phyloP scores from a whole-genome alignment of 2,113 vertebrate genomes.

The Hemicordylus capensis region DNA sequence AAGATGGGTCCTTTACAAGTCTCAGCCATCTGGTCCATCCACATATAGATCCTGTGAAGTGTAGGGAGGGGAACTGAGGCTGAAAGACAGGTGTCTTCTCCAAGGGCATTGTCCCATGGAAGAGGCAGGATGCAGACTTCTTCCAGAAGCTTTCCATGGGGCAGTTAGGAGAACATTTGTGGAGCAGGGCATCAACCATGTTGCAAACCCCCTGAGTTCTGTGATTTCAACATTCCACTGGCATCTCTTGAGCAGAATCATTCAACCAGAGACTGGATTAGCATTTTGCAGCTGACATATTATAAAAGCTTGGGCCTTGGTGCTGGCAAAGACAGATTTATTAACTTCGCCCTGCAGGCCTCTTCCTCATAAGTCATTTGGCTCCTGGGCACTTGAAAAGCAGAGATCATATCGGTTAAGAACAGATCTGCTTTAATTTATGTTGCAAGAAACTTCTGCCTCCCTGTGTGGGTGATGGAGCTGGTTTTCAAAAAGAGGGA shows the following conservation, averaged over 20 bases:
- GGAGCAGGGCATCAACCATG: too few relatives aligned
- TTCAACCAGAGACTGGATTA: slow-evolving; percentile 58
- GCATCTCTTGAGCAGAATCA: slow-evolving; percentile 55
- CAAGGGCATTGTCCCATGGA: not conserved
- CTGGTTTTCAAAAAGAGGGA: not conserved
- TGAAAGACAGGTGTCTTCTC: not conserved
- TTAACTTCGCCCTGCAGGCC: slow-evolving; percentile 30
- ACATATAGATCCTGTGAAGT: not conserved
- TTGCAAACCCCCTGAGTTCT: too few relatives aligned
- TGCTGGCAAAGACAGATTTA: slow-evolving; percentile 46
- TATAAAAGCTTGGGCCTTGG: slow-evolving; percentile 44
- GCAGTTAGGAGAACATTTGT: not conserved
- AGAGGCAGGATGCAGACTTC: not conserved
- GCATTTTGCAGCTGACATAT: slow-evolving; percentile 55
- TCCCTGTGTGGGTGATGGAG: not conserved
- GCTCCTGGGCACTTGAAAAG: slow-evolving; percentile 41
- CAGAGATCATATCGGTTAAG: slow-evolving; percentile 41
- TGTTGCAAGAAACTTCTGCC: slow-evolving; percentile 12
- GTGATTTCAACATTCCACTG: slow-evolving; percentile 52
- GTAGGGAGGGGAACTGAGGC: not conserved
- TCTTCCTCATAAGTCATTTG: slow-evolving; percentile 56
- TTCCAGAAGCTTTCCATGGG: not conserved
- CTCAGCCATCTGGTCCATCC: too few relatives aligned
- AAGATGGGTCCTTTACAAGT: not conserved
- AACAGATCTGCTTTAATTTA: slow-evolving; percentile 45